phyloP scores from a whole-genome alignment of 1,140 invertebrate species.

The Drosophila pseudoananassae region DNA sequence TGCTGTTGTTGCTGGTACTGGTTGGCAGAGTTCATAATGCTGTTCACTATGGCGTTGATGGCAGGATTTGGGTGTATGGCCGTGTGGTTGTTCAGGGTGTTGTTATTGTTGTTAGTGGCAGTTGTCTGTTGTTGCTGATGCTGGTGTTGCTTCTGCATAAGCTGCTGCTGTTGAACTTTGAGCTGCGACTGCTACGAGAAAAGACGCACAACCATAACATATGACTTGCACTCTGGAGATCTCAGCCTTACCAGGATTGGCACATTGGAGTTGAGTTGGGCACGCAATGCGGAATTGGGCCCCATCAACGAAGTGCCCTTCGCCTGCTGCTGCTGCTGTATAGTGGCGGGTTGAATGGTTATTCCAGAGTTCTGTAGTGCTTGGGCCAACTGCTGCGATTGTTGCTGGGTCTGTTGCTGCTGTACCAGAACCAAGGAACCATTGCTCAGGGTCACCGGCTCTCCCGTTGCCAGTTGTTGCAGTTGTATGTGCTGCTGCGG shows the following conservation, averaged over 20 bases:
- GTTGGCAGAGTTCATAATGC: slow-evolving; percentile 91
- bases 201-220: not conserved
- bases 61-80: slow-evolving; percentile 89
- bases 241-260: slow-evolving; percentile 85
- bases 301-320: slow-evolving; percentile 63
- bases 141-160: slow-evolving; percentile 61
- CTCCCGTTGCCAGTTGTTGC: slow-evolving; percentile 50
- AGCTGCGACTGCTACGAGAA: slow-evolving; percentile 86
- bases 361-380: slow-evolving; percentile 74
- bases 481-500: slow-evolving; percentile 72
- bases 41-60: slow-evolving; percentile 90
- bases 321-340: slow-evolving; percentile 58
- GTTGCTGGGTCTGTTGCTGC: slow-evolving; percentile 80
- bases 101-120: slow-evolving; percentile 44
- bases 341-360: slow-evolving; percentile 77
- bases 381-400: slow-evolving; percentile 67
- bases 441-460: slow-evolving; percentile 84
- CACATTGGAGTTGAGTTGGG: slow-evolving; percentile 85
- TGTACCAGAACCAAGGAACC: slow-evolving; percentile 86
- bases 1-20: slow-evolving; percentile 89
- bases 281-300: slow-evolving; percentile 77
- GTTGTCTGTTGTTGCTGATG: slow-evolving; percentile 49
- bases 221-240: not conserved
- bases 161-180: slow-evolving; percentile 84
- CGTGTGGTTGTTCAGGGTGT: slow-evolving; percentile 84